A percentile compares a stretch with the other conserved stretches of the same genome.
phyloP scores from a whole-genome alignment of 1,140 invertebrate genomes.

The Solenopsis fugax region DNA sequence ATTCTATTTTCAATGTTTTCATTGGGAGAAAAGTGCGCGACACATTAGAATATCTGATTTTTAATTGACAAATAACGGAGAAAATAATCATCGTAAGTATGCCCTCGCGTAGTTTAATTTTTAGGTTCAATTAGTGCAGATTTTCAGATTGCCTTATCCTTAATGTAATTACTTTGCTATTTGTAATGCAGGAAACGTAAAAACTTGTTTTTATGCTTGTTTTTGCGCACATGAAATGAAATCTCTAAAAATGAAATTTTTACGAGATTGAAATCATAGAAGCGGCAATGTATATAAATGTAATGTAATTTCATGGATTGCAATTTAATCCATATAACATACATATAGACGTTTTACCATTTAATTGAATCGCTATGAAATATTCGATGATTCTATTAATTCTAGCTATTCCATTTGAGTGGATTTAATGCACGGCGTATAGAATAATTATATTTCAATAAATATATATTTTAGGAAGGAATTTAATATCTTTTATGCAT shows the following conservation, averaged over 20 bases:
- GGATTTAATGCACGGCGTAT: slow-evolving; percentile 23
- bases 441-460: slow-evolving; percentile 43
- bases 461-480: slow-evolving; percentile 1
- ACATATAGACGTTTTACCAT: slow-evolving; percentile 20
- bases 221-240: slow-evolving; percentile 4
- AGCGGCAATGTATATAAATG: not conserved
- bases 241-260: slow-evolving; percentile 25
- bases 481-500: slow-evolving; percentile 28
- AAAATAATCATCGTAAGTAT: slow-evolving; percentile 32
- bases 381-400: slow-evolving; percentile 35
- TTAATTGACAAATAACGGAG: slow-evolving; percentile 22
- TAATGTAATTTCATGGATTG: slow-evolving; percentile 23
- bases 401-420: slow-evolving; percentile 36
- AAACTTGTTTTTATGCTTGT: slow-evolving; percentile 15
- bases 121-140: slow-evolving; percentile 24
- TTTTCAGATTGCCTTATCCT: slow-evolving; percentile 16
- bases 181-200: slow-evolving; percentile 4
- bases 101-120: slow-evolving; percentile 18
- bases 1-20: slow-evolving; percentile 17
- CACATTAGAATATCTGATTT: not conserved
- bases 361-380: slow-evolving; percentile 20
- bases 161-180: slow-evolving; percentile 56
- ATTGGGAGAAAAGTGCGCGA: not conserved
- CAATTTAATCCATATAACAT: not conserved
- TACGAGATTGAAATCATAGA: slow-evolving; percentile 20